A percentile compares a stretch with the other conserved stretches of the same genome.
These are phyloP conservation scores for Leptopilina syphax DNA, from an alignment of 2,888 invertebrate species.

Conservation along the genomic window DNA sequence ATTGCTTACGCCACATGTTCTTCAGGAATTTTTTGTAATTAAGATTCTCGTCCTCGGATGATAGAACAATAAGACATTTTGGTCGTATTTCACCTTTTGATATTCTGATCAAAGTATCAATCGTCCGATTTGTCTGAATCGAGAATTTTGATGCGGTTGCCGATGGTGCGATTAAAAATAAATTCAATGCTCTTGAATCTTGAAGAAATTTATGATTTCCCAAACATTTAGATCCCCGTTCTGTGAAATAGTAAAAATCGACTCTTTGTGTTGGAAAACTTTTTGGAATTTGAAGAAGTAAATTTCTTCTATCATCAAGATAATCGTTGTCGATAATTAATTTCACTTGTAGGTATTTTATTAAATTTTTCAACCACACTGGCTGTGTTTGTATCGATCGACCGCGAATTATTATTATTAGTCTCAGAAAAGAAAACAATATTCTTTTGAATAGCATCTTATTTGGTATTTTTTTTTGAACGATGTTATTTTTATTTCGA, in stretches of 20 bases:
- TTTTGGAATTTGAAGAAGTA: too few relatives aligned
- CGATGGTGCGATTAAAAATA: background rate
- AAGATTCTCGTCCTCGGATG: fast-evolving
- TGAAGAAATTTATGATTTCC: background rate
- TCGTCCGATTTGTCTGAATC: background rate
- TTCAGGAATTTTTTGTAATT: background rate
- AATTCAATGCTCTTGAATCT: background rate
- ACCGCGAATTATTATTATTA: too few relatives aligned
- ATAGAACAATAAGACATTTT: too few relatives aligned
- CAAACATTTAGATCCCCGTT: background rate
- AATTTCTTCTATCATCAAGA: too few relatives aligned
- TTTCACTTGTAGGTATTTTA: background rate
- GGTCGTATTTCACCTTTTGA: background rate
- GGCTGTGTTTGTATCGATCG: background rate
- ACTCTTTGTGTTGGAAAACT: too few relatives aligned
- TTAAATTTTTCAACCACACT: too few relatives aligned
- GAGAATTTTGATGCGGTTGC: background rate
- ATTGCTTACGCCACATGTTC: background rate
- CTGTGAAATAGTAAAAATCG: background rate
- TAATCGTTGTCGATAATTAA: background rate
- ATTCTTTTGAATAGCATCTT: too few relatives aligned
- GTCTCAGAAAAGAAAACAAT: too few relatives aligned
- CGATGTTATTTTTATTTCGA: too few relatives aligned
- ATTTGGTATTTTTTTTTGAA: too few relatives aligned
- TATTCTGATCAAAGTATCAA: background rate